Evolutionary conservation across 2,888 invertebrate genomes (phyloP), one percentile per base, ranked within the genome.

Genomic region (Latheticus oryzae): DNA sequence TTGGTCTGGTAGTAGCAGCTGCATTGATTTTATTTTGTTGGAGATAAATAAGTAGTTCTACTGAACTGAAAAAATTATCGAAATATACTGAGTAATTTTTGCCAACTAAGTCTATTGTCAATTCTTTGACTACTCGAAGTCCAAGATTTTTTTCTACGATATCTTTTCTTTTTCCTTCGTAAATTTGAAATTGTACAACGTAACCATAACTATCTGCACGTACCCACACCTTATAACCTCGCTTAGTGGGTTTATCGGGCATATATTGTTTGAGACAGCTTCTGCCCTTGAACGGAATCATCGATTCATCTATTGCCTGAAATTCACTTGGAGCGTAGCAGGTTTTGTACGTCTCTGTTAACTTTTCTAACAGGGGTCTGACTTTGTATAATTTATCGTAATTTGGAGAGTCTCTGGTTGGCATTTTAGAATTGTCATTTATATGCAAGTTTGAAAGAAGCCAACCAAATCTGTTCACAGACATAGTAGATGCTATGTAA

Each of bases 241-340:
- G 58, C 64, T 72, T 73, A 58, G 68, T 68, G 11, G 69, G 69
- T 62, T 73, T 72, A 45, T 65, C 67, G 21, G 70, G 71, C 43
- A 73, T 64, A 62, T 69, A 73, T 57, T 73, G 70, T 60, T 69
- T 71, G 24, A 72, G 37, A 3, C 32, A 11, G 15, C 30, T 32
- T 8, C 61, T 8, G 2, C 63, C 64, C 50, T 65, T 67, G 43
- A 67, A 67, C 26, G 53, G 52, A 4, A 67, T 58, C 64, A 67
- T 67, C 2, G 61, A 61, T 57, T 68, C 66, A 52, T 66, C 66
- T 21, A 66, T 30, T 21, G 63, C 48, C 15, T 58, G 7, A 17
- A 48, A 23, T 59, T 60, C 21, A 28, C 32, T 45, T 23, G 64
- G 64, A 7, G 38, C 48, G n/a, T 54, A 56, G 30, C 33, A 58